Evolutionary conservation across 1,140 invertebrate genomes (phyloP), one percentile per base, ranked within the genome.

Genomic region (Listronotus oregonensis): DNA sequence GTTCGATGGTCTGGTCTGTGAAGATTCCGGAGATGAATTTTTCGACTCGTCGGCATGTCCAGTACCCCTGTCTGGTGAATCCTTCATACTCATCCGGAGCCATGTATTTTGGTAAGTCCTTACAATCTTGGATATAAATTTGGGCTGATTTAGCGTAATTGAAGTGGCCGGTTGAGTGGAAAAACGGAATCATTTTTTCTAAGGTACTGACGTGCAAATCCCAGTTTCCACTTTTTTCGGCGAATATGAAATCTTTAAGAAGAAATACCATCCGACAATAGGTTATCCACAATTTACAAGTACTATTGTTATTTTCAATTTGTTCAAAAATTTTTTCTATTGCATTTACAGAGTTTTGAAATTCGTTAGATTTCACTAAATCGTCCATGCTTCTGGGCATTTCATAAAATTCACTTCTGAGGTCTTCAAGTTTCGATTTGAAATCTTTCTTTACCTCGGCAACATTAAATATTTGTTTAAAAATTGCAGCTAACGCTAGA

Each of bases 71-170:
- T 6, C 18, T 12, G 5, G 11, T 18, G 31, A 68, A 68, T 15
- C 32, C 58, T n/a, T 61, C 12, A 39, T 58, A 66, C 46, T 62
- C 64, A 9, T 49, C 21, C 11, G 9, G 8, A 37, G 17, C 17
- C 49, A 68, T 57, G 17, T 72, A 50, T 58, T 70, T 50, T 72
- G 72, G 58, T 60, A 77, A 66, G 65, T 50, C 73, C 52, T 44
- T 0, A 79, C 79, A 82, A 71, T 81, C 67, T 75, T 81, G 78
- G 10, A 83, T 55, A 70, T 82, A 82, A 14, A 81, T 51, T 37
- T 78, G 75, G 39, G 69, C 69, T 56, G 77, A 80, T 76, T 83
- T 83, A 6, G 80, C 76, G 71, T 82, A 82, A 17, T 76, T 56
- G 63, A 78, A 78, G 68, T 83, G 82, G 11, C 81, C 80, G 60